These are phyloP conservation scores for Apaloderma vittatum DNA, from an alignment of 2,113 vertebrate species.

Conservation along the genomic window DNA sequence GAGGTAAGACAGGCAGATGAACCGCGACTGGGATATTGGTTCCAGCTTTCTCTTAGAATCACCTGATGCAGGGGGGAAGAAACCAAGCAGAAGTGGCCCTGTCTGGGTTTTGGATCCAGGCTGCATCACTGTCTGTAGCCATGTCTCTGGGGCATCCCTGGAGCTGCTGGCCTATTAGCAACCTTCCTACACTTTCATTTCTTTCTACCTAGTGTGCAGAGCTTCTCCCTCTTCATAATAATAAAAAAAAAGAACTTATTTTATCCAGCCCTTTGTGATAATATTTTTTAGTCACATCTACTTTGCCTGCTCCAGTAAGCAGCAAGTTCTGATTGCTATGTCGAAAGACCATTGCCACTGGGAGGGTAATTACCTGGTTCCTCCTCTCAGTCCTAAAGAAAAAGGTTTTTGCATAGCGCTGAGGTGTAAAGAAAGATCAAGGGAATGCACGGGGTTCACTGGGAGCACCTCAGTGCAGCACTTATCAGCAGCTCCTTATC, in stretches of 20 bases:
- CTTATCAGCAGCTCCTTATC: slow-evolving; percentile 35
- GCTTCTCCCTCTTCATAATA: neutral
- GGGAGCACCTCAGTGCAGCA: neutral
- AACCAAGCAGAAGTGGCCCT: neutral
- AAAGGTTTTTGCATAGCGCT: neutral
- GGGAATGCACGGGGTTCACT: neutral
- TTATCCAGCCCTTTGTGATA: neutral
- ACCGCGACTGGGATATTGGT: accelerated
- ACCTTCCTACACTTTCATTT: neutral
- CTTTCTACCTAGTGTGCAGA: neutral
- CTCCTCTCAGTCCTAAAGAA: neutral
- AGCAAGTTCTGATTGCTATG: neutral
- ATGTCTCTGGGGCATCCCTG: neutral
- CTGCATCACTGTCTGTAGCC: too few species aligned
- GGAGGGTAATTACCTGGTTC: neutral
- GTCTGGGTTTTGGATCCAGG: accelerated
- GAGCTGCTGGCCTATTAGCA: neutral
- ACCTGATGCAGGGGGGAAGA: neutral
- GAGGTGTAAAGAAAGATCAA: slow-evolving; percentile 21
- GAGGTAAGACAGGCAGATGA: neutral
- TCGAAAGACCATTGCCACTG: neutral
- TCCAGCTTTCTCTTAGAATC: neutral
- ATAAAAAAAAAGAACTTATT: neutral
- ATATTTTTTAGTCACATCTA: neutral
- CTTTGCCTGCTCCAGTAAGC: neutral